phyloP scores from a whole-genome alignment of 2,797 vertebrate species.

The Halcyon leucocephala region DNA sequence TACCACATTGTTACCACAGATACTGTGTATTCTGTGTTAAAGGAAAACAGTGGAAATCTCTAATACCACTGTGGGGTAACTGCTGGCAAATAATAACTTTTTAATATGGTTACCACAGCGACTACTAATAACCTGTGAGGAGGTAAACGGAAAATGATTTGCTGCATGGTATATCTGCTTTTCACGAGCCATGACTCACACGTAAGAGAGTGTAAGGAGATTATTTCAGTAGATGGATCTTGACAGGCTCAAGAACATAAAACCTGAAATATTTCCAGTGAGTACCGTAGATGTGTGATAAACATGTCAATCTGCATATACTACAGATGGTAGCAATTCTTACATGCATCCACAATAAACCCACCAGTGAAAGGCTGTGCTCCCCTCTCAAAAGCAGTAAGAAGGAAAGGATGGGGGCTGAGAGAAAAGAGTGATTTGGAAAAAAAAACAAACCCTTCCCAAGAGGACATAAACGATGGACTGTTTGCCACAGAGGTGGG shows the following conservation, averaged over 20 bases:
- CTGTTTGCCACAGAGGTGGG: background rate
- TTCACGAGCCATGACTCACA: constrained; percentile 12
- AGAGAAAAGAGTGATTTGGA: background rate
- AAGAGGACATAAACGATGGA: background rate
- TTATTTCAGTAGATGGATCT: background rate
- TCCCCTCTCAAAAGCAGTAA: background rate
- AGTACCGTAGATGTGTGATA: background rate
- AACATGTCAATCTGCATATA: background rate
- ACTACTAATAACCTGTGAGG: constrained; percentile 31
- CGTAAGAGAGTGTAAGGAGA: background rate
- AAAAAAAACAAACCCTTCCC: background rate
- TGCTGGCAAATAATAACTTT: constrained; percentile 35
- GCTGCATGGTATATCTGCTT: background rate
- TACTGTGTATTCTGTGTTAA: constrained; percentile 44
- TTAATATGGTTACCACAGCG: constrained; percentile 7
- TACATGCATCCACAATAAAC: background rate
- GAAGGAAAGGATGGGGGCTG: background rate
- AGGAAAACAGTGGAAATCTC: constrained; percentile 58
- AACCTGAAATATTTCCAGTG: background rate
- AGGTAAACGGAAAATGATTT: constrained; percentile 27
- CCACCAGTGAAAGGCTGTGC: background rate
- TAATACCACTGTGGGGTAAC: constrained; percentile 46
- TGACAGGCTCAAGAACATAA: background rate
- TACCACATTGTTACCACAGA: constrained; percentile 64
- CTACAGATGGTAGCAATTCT: background rate